These are phyloP conservation scores for Synergus umbraculus DNA, from an alignment of 2,888 invertebrate species.

Conservation along the genomic window DNA sequence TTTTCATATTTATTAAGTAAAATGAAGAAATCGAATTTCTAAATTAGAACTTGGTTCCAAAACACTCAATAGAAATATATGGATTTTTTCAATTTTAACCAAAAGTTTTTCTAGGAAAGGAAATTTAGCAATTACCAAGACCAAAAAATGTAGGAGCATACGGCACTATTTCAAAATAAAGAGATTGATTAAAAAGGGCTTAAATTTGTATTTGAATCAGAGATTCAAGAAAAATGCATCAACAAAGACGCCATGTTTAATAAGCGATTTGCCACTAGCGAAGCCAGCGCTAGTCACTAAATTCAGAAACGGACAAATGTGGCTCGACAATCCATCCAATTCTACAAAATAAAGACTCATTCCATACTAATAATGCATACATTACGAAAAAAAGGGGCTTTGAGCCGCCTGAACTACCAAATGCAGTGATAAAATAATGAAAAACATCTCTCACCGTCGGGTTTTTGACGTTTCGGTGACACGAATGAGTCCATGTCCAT, in stretches of 20 bases:
- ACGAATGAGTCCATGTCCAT: conserved; percentile 70
- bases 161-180: background rate
- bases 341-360: background rate
- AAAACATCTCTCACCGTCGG: conserved; percentile 70
- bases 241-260: conserved; percentile 34
- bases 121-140: background rate
- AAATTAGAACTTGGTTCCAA: too few relatives aligned
- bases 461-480: conserved; percentile 74
- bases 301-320: background rate
- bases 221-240: conserved; percentile 7
- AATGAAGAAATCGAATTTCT: too few relatives aligned
- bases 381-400: background rate
- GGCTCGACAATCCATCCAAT: background rate
- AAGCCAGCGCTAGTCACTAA: conserved; percentile 22
- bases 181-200: background rate
- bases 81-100: background rate
- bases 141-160: background rate
- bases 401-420: conserved; percentile 4
- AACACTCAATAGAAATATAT: background rate
- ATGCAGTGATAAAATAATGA: conserved; percentile 18
- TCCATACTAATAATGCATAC: conserved; percentile 9
- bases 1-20: too few relatives aligned
- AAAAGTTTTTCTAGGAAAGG: background rate
- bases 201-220: background rate
- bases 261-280: conserved; percentile 16